Conservation (phyloP, 2,797 vertebrate species). For the Peromyscus eremicus region DNA sequence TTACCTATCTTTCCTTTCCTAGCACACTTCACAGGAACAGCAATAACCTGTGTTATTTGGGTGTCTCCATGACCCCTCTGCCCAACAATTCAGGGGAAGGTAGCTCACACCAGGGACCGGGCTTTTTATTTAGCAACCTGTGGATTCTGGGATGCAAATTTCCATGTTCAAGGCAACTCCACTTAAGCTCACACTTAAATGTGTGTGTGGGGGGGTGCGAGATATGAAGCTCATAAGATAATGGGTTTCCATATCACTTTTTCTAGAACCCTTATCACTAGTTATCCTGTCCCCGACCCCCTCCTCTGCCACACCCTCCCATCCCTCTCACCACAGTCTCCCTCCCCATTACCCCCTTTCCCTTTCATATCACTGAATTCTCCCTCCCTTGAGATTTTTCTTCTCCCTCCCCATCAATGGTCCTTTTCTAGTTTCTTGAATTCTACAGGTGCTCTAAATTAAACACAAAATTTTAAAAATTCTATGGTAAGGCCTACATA, state of each 20-base stretch:
- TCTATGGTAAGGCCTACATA: background rate
- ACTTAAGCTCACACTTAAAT: background rate
- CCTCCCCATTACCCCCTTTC: background rate
- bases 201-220: background rate
- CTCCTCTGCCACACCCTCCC: background rate
- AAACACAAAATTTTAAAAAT: background rate
- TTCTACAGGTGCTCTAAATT: background rate
- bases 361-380: background rate
- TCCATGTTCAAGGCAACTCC: background rate
- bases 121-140: background rate
- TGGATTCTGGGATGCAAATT: background rate
- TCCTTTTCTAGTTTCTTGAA: background rate
- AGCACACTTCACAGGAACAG: background rate
- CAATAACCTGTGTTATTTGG: background rate
- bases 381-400: background rate
- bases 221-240: background rate
- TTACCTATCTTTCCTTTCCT: background rate
- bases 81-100: background rate
- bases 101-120: background rate
- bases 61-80: background rate
- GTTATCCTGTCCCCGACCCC: too few relatives aligned
- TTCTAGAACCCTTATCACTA: background rate
- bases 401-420: background rate
- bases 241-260: background rate
- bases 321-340: background rate